These are phyloP conservation scores for Camponotus vicinus DNA, from an alignment of 1,140 invertebrate genomes.

Conservation along the genomic window DNA sequence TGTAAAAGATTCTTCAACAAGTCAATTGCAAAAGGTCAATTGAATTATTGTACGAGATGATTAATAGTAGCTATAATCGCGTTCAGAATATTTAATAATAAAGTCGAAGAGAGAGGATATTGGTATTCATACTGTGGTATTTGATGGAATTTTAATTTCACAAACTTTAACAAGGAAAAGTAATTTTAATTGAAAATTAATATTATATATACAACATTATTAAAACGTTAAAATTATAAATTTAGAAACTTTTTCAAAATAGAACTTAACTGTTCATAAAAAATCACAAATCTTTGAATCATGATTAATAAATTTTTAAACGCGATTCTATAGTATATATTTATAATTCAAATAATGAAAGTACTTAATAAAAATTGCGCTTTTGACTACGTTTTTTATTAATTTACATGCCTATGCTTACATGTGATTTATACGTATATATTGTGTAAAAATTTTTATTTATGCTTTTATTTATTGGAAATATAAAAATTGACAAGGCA, in stretches of 20 bases:
- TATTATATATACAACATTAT: not conserved
- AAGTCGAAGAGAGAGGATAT: not conserved
- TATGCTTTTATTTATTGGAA: not conserved
- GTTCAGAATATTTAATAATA: not conserved
- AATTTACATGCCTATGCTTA: not conserved
- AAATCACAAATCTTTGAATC: not conserved
- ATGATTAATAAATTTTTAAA: not conserved
- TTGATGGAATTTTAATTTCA: not conserved
- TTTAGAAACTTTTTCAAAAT: not conserved
- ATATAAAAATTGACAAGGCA: constrained; percentile 1
- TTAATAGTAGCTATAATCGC: constrained; percentile 15
- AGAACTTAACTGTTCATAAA: not conserved
- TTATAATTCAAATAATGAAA: not conserved
- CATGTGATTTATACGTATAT: not conserved
- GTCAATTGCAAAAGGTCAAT: constrained; percentile 6
- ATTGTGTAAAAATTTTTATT: not conserved
- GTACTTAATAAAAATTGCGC: not conserved
- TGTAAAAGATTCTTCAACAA: not conserved
- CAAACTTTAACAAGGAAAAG: not conserved
- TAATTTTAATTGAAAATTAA: not conserved
- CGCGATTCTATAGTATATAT: not conserved
- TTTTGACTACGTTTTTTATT: not conserved
- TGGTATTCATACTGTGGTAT: not conserved
- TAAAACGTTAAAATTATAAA: not conserved
- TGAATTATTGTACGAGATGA: constrained; percentile 1